Evolutionary conservation across 2,888 invertebrate species (phyloP), one percentile per base, ranked within the genome.

Genomic region (Coronaproctus castanopsis): DNA sequence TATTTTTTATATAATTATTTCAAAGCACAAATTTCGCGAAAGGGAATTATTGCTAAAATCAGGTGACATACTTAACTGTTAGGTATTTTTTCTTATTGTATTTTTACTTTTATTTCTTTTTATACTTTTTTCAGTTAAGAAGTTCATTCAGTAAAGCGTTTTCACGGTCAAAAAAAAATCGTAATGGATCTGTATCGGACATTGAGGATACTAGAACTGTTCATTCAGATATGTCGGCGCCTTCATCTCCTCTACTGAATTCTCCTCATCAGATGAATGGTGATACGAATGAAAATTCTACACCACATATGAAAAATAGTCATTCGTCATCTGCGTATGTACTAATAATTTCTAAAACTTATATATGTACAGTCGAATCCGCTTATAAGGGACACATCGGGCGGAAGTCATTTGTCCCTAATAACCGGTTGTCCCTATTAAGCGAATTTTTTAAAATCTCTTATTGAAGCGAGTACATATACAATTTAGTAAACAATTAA

Each of bases 81-180:
- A n/a, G n/a, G n/a, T n/a, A n/a, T n/a, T n/a, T n/a, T n/a, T n/a
- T n/a, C n/a, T 50, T 55, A 24, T 23, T 36, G 36, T 36, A 14
- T 36, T 14, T 36, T 36, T 36, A 36, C 36, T 36, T 36, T 36
- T 36, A 8, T 14, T 8, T 36, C 5, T 36, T 5, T 14, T 48
- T 49, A 2, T 52, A 22, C 67, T 63, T 62, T 64, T 71, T 72
- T 64, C 72, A 80, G 88, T 76, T 97, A 64, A 80, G 96, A 58
- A 93, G 91, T 71, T 96, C 96, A 48, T 95, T 98, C 74, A 93
- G 91, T 66, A 95, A 96, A 75, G 97, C 96, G 21, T 97, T 97
- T 75, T 90, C 90, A 20, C 78, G 88, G 64, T 84, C 71, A 77
- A 85, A 65, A 82, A 85, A 76, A 71, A 76, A 65, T 69, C 72